Base-by-base conservation (phyloP, 2,797 vertebrate species). In the Prionace glauca region DNA sequence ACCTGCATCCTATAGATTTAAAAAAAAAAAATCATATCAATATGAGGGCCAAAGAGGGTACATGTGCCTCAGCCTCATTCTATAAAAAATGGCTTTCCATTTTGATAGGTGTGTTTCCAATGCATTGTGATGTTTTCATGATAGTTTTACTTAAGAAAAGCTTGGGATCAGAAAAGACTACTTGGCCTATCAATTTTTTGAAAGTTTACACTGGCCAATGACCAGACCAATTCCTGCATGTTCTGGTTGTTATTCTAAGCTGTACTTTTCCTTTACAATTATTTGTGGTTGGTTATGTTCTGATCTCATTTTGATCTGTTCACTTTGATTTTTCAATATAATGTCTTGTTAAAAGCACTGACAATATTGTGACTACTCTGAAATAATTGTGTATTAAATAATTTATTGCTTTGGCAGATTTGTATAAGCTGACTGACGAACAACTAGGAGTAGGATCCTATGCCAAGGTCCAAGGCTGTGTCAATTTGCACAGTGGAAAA, bases 391-490 rank as follows among this genome's bases (percentile, higher is more conserved):
- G 56, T 56, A 18, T 7, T 94, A 36, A 41, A 92, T 41, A 62
- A 36, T 69, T 69, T n/a, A 92, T 67, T 92, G 90, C 62, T 96
- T 96, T 95, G 96, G 62, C 96, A 99, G 99, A 99, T 96, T 97
- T 98, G 95, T 99, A 99, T 97, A 98, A 97, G 96, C 97, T 99
- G 96, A 99, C 98, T 4, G 98, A 99, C 72, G 99, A 99, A 97
- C 96, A 99, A 92, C 98, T 99, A 95, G 99, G 99, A 96, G 98
- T 98, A 96, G 99, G 99, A 41, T 98, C 99, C 18, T 98, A 98
- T 96, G 99, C 99, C 96, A 99, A 98, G 97, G 99, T 99, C 96
- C 99, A 99, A 97, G 98, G 99, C 96, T 99, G 99, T 95, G 97
- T 99, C 96, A 98, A 97, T 96, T 97, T 99, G 96, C 99, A 99